Conservation (phyloP, 2,888 invertebrate species). For the Myathropa florea region DNA sequence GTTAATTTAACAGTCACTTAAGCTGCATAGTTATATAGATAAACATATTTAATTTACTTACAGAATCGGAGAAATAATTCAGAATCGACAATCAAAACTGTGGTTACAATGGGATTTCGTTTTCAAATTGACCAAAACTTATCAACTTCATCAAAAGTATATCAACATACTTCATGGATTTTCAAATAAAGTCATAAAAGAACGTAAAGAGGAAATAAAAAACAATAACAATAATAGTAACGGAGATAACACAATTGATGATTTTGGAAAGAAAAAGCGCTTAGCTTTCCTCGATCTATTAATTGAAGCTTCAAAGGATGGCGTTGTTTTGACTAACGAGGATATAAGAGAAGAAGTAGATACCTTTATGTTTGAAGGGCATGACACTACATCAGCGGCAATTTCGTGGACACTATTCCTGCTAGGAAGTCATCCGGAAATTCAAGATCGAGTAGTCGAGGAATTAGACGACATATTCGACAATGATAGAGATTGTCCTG, state of each 20-base stretch:
- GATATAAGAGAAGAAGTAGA: slow-evolving; percentile 85
- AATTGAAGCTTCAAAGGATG: slow-evolving; percentile 82
- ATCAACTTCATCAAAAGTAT: slow-evolving; percentile 82
- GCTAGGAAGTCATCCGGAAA: slow-evolving; percentile 79
- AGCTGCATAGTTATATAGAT: not conserved
- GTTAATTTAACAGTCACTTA: no score
- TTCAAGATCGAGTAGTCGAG: slow-evolving; percentile 80
- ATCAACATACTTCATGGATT: slow-evolving; percentile 81
- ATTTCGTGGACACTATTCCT: slow-evolving; percentile 80
- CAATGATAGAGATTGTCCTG: slow-evolving; percentile 80
- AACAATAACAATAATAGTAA: slow-evolving; percentile 73
- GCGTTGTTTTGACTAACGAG: slow-evolving; percentile 79
- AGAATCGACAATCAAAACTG: slow-evolving; percentile 82
- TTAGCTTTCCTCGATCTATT: slow-evolving; percentile 84
- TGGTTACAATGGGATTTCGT: slow-evolving; percentile 85
- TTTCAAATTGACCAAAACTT: slow-evolving; percentile 83
- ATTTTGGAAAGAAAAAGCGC: slow-evolving; percentile 81
- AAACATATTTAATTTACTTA: slow-evolving; percentile 26
- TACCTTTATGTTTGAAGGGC: slow-evolving; percentile 85
- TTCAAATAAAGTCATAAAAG: slow-evolving; percentile 82
- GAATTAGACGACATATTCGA: slow-evolving; percentile 82
- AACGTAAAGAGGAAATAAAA: slow-evolving; percentile 80
- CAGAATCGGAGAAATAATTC: slow-evolving; percentile 82
- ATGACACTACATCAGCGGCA: slow-evolving; percentile 81
- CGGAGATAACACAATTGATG: slow-evolving; percentile 75